phyloP scores from a whole-genome alignment of 1,140 invertebrate genomes.

The Sinonovacula constricta region DNA sequence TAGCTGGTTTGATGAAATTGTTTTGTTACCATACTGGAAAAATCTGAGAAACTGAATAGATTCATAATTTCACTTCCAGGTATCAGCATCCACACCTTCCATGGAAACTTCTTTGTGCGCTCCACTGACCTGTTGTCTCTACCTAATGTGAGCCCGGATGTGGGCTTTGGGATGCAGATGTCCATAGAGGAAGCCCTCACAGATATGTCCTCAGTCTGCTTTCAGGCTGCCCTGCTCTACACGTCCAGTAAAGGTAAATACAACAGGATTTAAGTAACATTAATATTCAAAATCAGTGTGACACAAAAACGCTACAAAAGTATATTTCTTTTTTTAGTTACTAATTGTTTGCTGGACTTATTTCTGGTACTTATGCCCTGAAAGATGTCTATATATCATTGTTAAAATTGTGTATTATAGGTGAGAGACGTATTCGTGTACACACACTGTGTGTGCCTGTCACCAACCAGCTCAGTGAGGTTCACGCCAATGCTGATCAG shows the following conservation, averaged over 20 bases:
- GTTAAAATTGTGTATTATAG: constrained; percentile 81
- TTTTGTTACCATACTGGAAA: no score
- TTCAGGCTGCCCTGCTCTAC: constrained; percentile 98
- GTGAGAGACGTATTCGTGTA: constrained; percentile 97
- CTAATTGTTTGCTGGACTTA: neutral
- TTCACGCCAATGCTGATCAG: constrained; percentile 95
- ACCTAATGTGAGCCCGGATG: constrained; percentile 98
- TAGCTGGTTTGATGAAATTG: no score
- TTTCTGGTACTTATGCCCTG: no score
- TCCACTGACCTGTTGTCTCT: constrained; percentile 97
- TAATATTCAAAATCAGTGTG: neutral
- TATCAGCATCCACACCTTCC: constrained; percentile 97
- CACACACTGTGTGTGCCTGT: constrained; percentile 98
- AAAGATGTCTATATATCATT: no score
- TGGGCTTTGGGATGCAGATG: constrained; percentile 98
- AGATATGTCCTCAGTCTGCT: constrained; percentile 93
- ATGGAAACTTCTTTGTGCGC: constrained; percentile 99
- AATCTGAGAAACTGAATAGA: no score
- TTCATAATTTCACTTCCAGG: no score
- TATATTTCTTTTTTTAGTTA: neutral
- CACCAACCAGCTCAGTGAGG: constrained; percentile 88
- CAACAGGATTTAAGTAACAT: neutral
- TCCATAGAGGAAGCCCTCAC: constrained; percentile 94
- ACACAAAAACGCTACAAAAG: neutral
- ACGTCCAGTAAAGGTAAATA: constrained; percentile 95